Percentiles rank a stretch among this genome's conserved stretches.
phyloP scores from a whole-genome alignment of 2,113 vertebrate genomes.

The Pungitius pungitius region DNA sequence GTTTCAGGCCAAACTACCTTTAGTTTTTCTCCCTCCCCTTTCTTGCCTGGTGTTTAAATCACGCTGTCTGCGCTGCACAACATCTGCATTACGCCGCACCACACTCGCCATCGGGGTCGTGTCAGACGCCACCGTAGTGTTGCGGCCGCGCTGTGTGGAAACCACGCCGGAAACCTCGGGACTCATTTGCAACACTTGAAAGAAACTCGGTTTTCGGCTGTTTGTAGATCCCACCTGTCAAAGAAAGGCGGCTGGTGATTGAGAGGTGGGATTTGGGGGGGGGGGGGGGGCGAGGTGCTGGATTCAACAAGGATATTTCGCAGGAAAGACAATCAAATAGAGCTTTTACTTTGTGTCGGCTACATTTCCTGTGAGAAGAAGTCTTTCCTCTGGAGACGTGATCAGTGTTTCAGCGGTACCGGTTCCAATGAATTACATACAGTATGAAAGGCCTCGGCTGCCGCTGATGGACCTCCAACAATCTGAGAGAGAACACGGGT shows the following conservation, averaged over 20 bases:
- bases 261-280: conserved; percentile 49
- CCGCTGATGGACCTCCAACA: conserved; percentile 61
- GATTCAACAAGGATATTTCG: conserved; percentile 55
- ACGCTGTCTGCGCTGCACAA: neutral
- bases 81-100: conserved; percentile 5
- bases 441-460: conserved; percentile 60
- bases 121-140: conserved; percentile 1
- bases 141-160: conserved; percentile 31
- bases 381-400: conserved; percentile 37
- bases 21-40: neutral
- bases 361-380: conserved; percentile 60
- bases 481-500: conserved; percentile 71
- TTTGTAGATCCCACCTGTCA: conserved; percentile 35
- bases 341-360: conserved; percentile 53
- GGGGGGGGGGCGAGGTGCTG: conserved; percentile 39
- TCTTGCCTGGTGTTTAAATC: neutral
- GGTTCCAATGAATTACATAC: conserved; percentile 67
- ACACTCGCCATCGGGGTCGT: conserved; percentile 3
- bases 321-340: conserved; percentile 53
- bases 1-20: conserved; percentile 44
- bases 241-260: conserved; percentile 39
- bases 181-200: conserved; percentile 34
- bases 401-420: conserved; percentile 61
- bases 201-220: conserved; percentile 40
- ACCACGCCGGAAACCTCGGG: conserved; percentile 11